Evolutionary conservation across 1,140 invertebrate species (phyloP), one percentile per base, ranked within the genome.

Genomic region (Psix sp.): DNA sequence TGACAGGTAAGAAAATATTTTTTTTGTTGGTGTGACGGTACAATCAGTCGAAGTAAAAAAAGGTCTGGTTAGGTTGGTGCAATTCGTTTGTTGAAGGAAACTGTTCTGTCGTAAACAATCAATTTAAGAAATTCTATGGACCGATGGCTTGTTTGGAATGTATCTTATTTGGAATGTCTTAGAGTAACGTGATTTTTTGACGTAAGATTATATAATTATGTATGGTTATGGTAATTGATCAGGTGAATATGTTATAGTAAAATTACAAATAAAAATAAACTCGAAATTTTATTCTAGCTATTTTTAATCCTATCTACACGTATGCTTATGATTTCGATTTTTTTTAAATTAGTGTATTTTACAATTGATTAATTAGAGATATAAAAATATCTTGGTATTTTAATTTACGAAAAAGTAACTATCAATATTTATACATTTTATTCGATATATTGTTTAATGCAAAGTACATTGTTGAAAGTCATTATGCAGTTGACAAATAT

Each of bases 1-100:
- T 10, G 51, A 63, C 60, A 73, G 70, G 70, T 73, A 66, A 73
- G 40, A 51, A 51, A 66, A 49, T 26, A 18, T 59, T 33, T 16
- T 31, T 35, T 43, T 17, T 16, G 38, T 35, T 21, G 35, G 20
- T 45, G 35, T 62, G 4, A 52, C 17, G 39, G 36, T 31, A 59
- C 24, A 57, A 51, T 72, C 56, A 40, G 35, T 10, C 13, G 43
- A 38, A 49, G 49, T 54, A 57, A 49, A 54, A 38, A 60, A 52
- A 57, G 60, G 54, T 59, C 40, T 18, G 17, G 43, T 43, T 18
- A 26, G 17, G 39, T 16, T 35, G 4, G 45, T 38, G 56, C 66
- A 68, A 36, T 59, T 59, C 31, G 54, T 68, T 46, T 54, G 46
- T 68, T 40, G 46, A 20, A 40, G 48, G 46, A 54, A 62, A 48